Conservation (phyloP, 2,113 vertebrate genomes). For the Bathybates hornii region DNA sequence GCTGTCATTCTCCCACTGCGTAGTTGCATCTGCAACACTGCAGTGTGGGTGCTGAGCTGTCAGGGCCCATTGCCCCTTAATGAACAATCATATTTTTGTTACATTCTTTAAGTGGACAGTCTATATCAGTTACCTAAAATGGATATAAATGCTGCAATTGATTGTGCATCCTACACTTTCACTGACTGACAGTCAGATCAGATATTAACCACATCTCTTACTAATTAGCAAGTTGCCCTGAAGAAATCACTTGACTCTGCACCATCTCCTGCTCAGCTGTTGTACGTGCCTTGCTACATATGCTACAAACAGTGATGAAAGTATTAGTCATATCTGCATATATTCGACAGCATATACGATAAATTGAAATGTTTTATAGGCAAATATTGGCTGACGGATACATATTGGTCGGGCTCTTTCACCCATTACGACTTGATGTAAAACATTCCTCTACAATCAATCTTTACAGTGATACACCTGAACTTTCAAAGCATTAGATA, state of each 20-base stretch:
- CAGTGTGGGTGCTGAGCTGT: constrained; percentile 47
- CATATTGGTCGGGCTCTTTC: not conserved
- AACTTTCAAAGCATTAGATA: not conserved
- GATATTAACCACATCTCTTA: not conserved
- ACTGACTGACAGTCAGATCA: not conserved
- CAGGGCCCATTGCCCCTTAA: constrained; percentile 65
- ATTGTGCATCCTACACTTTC: not conserved
- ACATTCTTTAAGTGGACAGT: constrained; percentile 44
- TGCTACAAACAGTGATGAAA: not conserved
- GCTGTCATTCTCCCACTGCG: constrained; percentile 49
- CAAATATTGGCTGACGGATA: not conserved
- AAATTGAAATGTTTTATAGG: not conserved
- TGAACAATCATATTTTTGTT: constrained; percentile 65
- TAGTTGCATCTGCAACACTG: constrained; percentile 27
- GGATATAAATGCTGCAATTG: not conserved
- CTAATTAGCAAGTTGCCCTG: not conserved
- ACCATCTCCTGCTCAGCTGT: not conserved
- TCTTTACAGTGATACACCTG: not conserved
- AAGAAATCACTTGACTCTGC: not conserved
- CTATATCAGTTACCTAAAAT: constrained; percentile 31
- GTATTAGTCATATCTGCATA: not conserved
- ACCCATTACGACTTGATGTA: not conserved
- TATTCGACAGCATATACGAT: not conserved
- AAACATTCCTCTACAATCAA: not conserved
- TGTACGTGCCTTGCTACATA: not conserved